A percentile compares a stretch with the other conserved stretches of the same genome.
Conservation (phyloP, 2,113 vertebrate genomes). For the Myotis lucifugus region DNA sequence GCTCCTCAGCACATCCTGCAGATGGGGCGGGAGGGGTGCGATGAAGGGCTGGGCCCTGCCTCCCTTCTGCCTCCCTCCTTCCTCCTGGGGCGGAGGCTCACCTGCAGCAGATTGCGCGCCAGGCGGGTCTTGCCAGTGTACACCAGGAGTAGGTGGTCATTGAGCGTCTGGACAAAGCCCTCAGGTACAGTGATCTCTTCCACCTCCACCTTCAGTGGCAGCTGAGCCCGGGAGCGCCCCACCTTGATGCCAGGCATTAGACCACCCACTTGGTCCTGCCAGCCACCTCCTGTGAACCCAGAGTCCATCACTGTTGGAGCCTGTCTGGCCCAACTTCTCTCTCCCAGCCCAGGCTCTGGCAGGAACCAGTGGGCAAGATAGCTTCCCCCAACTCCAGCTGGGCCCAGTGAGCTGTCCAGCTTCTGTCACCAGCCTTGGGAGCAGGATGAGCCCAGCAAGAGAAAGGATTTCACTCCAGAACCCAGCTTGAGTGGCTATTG, state of each 20-base stretch:
- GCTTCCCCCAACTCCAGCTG: background rate
- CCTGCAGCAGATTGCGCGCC: constrained; percentile 97
- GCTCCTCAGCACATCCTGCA: constrained; percentile 94
- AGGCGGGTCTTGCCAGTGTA: constrained; percentile 97
- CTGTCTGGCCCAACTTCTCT: background rate
- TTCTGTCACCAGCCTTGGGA: background rate
- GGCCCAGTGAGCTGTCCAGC: background rate
- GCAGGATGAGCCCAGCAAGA: background rate
- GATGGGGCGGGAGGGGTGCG: background rate
- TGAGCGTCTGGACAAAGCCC: constrained; percentile 87
- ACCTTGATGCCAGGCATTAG: constrained; percentile 93
- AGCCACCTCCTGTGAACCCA: constrained; percentile 91
- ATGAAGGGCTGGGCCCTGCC: background rate
- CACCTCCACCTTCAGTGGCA: constrained; percentile 92
- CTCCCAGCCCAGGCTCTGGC: background rate
- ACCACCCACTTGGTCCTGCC: constrained; percentile 98
- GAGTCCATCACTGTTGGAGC: background rate
- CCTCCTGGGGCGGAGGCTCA: constrained; percentile 56
- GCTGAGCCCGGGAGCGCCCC: constrained; percentile 88
- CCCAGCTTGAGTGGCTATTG: background rate
- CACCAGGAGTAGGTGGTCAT: constrained; percentile 92
- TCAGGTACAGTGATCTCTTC: constrained; percentile 85
- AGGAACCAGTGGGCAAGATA: background rate
- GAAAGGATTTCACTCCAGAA: background rate
- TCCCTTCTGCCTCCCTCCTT: background rate